Evolutionary conservation across 2,797 vertebrate species (phyloP).

Genomic region (Myotis planiceps): DNA sequence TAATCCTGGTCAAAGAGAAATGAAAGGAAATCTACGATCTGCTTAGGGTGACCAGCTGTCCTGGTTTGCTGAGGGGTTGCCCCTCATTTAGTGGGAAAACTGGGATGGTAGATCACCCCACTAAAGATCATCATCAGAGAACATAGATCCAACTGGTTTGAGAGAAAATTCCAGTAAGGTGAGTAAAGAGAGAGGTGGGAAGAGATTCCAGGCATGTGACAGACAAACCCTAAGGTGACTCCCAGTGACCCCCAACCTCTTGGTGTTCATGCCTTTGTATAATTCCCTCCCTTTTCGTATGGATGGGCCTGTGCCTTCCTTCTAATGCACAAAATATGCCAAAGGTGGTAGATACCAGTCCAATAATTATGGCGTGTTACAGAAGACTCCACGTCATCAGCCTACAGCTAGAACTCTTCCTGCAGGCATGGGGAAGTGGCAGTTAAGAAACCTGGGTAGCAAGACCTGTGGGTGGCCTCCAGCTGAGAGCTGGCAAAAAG

Average conservation of each 20-base stretch:
- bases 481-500: not conserved
- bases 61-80: not conserved
- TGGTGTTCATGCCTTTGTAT: too few relatives aligned
- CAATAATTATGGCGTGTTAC: accelerated
- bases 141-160: not conserved
- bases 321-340: not conserved
- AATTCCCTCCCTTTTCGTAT: not conserved
- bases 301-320: not conserved
- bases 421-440: not conserved
- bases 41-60: not conserved
- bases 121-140: not conserved
- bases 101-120: not conserved
- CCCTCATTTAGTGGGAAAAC: too few relatives aligned
- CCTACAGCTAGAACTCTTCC: not conserved
- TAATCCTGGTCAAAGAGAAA: not conserved
- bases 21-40: not conserved
- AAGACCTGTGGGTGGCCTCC: not conserved
- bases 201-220: not conserved
- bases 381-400: not conserved
- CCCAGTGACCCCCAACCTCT: not conserved
- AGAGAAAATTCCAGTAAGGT: not conserved
- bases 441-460: not conserved
- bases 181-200: not conserved
- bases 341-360: not conserved
- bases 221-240: not conserved